Evolutionary conservation across 1,140 invertebrate species (phyloP).

Genomic region (Camponotus vicinus): DNA sequence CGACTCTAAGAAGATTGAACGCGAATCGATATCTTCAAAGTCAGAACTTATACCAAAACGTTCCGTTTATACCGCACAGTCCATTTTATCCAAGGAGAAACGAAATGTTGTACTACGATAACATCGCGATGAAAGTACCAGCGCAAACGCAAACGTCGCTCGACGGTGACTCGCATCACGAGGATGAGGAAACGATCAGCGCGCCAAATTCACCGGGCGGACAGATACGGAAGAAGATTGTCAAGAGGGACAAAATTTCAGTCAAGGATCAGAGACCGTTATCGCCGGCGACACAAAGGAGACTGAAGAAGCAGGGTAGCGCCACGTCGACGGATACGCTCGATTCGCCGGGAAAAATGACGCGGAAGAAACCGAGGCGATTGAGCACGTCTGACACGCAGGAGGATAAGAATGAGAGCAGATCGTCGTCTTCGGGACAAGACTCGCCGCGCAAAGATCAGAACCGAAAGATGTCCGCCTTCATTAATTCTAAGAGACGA

Average conservation of each 20-base stretch:
- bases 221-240: conserved; percentile 55
- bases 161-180: conserved; percentile 71
- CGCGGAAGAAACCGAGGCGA: conserved; percentile 46
- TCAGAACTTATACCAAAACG: conserved; percentile 75
- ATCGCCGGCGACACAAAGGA: conserved; percentile 67
- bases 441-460: conserved; percentile 83
- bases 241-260: conserved; percentile 49
- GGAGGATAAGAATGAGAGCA: conserved; percentile 82
- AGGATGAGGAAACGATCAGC: conserved; percentile 61
- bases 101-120: conserved; percentile 77
- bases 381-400: conserved; percentile 45
- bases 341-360: conserved; percentile 55
- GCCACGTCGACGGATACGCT: conserved; percentile 73
- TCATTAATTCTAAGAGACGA: conserved; percentile 81
- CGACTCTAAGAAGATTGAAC: conserved; percentile 72
- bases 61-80: conserved; percentile 73
- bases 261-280: conserved; percentile 61
- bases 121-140: conserved; percentile 74
- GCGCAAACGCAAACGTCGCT: conserved; percentile 80
- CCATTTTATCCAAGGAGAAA: conserved; percentile 69
- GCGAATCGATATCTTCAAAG: conserved; percentile 63
- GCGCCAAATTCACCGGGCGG: conserved; percentile 58
- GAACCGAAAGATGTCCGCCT: conserved; percentile 75
- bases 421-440: conserved; percentile 84
- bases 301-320: conserved; percentile 76